Evolutionary conservation across 2,113 vertebrate species (phyloP).

Genomic region (Hiodon alosoides): DNA sequence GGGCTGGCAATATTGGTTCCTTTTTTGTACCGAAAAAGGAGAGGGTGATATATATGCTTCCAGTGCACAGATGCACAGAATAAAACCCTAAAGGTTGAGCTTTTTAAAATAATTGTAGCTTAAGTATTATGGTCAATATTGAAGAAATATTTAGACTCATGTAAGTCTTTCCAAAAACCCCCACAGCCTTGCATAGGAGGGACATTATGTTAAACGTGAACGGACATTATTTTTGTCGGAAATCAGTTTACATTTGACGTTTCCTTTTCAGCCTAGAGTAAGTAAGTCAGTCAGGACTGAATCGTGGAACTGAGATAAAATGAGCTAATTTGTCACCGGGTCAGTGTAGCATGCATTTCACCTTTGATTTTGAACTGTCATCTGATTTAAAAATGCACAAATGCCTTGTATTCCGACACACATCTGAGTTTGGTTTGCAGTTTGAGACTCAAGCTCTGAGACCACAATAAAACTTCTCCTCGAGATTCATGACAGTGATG

Average conservation of each 20-base stretch:
- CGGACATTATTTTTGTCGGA: slow-evolving; percentile 17
- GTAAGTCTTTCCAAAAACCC: slow-evolving; percentile 19
- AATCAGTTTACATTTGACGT: slow-evolving; percentile 29
- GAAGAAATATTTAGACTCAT: slow-evolving; percentile 6
- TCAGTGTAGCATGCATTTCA: slow-evolving; percentile 2
- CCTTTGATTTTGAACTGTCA: slow-evolving; percentile 5
- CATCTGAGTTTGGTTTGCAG: slow-evolving; percentile 37
- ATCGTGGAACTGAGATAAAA: slow-evolving; percentile 18
- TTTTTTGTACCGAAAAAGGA: neutral
- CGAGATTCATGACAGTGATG: slow-evolving; percentile 37
- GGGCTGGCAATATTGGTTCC: neutral
- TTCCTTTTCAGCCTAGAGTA: neutral
- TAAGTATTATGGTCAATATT: slow-evolving; percentile 14
- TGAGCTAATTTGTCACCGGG: slow-evolving; percentile 10
- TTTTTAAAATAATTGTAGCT: neutral
- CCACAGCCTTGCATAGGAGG: slow-evolving; percentile 33
- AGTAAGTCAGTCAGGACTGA: slow-evolving; percentile 10
- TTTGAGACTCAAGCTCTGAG: slow-evolving; percentile 24
- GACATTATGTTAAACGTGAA: slow-evolving; percentile 34
- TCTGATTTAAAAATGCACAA: slow-evolving; percentile 29
- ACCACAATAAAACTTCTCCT: slow-evolving; percentile 24
- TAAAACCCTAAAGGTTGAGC: neutral
- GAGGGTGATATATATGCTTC: too few relatives aligned
- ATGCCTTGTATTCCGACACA: slow-evolving; percentile 4
- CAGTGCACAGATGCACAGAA: neutral